Base-by-base conservation (phyloP, 2,113 vertebrate species). In the Perca flavescens region DNA sequence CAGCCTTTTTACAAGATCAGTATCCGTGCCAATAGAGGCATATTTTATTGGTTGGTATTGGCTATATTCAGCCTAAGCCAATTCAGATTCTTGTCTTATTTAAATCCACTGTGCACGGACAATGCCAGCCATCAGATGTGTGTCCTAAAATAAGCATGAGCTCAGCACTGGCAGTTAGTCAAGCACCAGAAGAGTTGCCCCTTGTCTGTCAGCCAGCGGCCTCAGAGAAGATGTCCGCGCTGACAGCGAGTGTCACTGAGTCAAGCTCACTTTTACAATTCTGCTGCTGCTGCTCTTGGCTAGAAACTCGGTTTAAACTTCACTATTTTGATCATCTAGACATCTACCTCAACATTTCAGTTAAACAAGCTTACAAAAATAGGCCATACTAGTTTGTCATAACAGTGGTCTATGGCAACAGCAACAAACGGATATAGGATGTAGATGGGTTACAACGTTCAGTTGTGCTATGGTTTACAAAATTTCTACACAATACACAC, bases 111-210 rank as follows among this genome's bases (percentile, higher is more conserved):
- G 65, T 47, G 60, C 46, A 5, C 12, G 2, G n/a, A 9, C 36
- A 15, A 11, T 28, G 19, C 10, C 74, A 65, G 74, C 63, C 52
- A 40, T 54, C 61, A 75, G 53, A 72, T 52, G n/a, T 4, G 19
- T 19, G 74, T 79, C 78, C 78, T 56, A 60, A 43, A 81, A 78
- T 74, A 80, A 66, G 72, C 71, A 53, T 0, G 21, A 47, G 61
- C 57, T 7, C 10, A 11, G 63, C 63, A 7, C 25, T 4, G 75
- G 75, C 70, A 61, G 73, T 73, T 5, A 11, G 52, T 15, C 7
- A 22, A 79, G 66, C 57, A 71, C 16, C 28, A 36, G 49, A 13
- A 4, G 2, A 67, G 25, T 1, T 34, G 3, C 25, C 25, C 21
- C 10, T 19, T 1, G 58, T n/a, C 28, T 11, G 17, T 50, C 13